Evolutionary conservation across 2,113 vertebrate genomes (phyloP).

Genomic region (Coreoperca whiteheadi): DNA sequence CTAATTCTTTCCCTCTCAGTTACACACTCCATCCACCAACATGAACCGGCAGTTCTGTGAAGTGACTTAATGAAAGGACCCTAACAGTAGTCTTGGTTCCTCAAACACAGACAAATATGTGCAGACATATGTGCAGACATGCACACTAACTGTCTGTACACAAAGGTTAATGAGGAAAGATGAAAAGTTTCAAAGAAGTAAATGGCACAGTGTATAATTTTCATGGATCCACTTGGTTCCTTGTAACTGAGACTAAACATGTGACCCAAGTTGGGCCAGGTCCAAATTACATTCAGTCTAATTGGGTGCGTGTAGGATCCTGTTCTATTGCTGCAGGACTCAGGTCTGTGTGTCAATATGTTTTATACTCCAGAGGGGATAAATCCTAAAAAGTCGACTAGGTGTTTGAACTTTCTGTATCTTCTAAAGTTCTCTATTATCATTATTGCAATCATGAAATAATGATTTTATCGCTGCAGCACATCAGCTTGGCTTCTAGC

Average conservation of each 20-base stretch:
- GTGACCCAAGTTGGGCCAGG: neutral
- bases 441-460: neutral
- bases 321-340: neutral
- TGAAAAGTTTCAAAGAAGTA: neutral
- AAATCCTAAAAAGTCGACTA: neutral
- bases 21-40: conserved; percentile 48
- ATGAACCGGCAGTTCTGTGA: conserved; percentile 69
- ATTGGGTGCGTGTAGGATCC: no score
- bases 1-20: conserved; percentile 37
- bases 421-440: neutral
- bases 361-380: neutral
- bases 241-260: neutral
- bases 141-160: neutral
- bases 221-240: neutral
- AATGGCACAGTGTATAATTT: neutral
- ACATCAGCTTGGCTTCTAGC: neutral
- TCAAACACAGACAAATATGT: conserved; percentile 10
- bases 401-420: neutral
- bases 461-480: neutral
- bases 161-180: neutral
- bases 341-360: neutral
- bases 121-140: neutral
- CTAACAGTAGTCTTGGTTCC: conserved; percentile 17
- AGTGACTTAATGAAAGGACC: conserved; percentile 55
- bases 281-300: neutral